Evolutionary conservation across 92 coral and sea anemone genomes (phyloP), one percentile per base, ranked within the genome.

Genomic region (Montipora capitata): DNA sequence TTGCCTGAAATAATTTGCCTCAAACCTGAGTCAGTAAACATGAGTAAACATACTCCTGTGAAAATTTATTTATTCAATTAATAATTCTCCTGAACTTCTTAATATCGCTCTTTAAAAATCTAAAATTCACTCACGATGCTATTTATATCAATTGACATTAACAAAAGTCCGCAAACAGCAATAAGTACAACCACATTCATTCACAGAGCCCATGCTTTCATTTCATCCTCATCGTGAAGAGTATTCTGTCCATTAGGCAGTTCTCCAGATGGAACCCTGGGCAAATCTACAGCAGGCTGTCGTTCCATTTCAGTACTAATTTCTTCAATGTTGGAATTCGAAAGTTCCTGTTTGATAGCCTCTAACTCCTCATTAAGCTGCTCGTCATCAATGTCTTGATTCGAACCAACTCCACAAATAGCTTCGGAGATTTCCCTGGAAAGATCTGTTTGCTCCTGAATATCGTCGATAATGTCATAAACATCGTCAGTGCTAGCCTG

Each of bases 401-500:
- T 92, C 40, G 56, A 59, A 16, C 95, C 97, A 77, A 95, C 83
- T 2, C 79, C 77, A 65, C 92, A 75, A 52, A 95, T 93, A 15
- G 98, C 96, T 18, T 84, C 88, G 13, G 88, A 74, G 40, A 95
- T 95, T 80, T 95, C 98, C 45, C 90, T 89, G 4, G 96, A 86
- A 65, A 95, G 74, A 76, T 95, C 96, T 4, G 95, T 85, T 76
- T 95, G 98, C 63, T 95, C 98, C 39, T 87, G 92, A 41, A 95
- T 81, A 58, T 95, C 96, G 68, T 95, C 96, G 91, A 95, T 95
- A 42, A 94, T 84, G 73, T 90, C 98, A 40, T 92, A 91, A 12
- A 95, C 98, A 80, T 90, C 93, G 43, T 95, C 98, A 6, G 83
- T 88, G 75, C 87, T 95, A 38, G 89, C 80, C 10, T 58, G 57